Evolutionary conservation across 2,797 vertebrate genomes (phyloP).

Genomic region (Rhodeus uyekii): DNA sequence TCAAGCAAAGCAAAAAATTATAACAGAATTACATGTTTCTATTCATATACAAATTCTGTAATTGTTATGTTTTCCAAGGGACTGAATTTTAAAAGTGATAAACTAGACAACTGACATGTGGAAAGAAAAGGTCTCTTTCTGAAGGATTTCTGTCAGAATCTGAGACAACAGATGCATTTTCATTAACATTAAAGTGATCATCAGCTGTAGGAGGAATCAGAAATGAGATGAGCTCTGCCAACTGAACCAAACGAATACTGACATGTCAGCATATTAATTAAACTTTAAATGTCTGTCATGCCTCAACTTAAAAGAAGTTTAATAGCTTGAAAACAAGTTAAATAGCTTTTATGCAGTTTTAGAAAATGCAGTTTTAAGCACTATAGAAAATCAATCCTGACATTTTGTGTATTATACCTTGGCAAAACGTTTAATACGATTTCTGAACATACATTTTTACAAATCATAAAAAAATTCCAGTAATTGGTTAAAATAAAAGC

Average conservation of each 20-base stretch:
- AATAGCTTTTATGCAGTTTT: constrained; percentile 21
- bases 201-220: constrained; percentile 21
- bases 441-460: too few species aligned
- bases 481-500: too few species aligned
- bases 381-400: constrained; percentile 1
- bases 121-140: neutral
- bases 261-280: constrained; percentile 48
- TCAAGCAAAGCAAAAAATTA: neutral
- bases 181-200: constrained; percentile 34
- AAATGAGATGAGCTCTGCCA: constrained; percentile 44
- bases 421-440: too few species aligned
- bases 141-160: constrained; percentile 26
- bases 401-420: neutral
- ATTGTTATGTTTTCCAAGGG: neutral
- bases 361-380: neutral
- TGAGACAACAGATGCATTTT: constrained; percentile 33
- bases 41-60: constrained; percentile 11
- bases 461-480: too few species aligned
- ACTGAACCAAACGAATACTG: constrained; percentile 44
- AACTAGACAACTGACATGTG: neutral
- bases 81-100: constrained; percentile 2
- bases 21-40: neutral
- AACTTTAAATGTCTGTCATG: constrained; percentile 19
- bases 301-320: constrained; percentile 15
- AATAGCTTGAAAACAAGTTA: constrained; percentile 24